Percentiles rank a stretch among this genome's conserved stretches.
Evolutionary conservation across 2,797 vertebrate genomes (phyloP).

Genomic region (Cottoperca gobio): DNA sequence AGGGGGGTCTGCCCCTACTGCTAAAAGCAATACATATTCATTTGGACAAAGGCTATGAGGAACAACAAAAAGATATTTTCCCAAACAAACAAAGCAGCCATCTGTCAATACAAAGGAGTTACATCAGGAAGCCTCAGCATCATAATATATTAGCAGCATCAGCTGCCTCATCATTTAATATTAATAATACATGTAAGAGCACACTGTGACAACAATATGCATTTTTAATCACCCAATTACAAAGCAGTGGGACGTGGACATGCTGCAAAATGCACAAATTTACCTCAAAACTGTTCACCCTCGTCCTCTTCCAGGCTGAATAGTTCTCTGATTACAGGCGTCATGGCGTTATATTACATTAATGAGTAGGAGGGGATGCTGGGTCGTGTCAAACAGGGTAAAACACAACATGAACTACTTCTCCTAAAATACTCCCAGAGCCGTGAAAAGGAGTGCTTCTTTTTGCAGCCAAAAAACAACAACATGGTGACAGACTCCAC

Average conservation of each 20-base stretch:
- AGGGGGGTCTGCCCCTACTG: constrained; percentile 22
- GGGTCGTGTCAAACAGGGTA: constrained; percentile 22
- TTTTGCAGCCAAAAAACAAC: background rate
- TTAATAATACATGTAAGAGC: constrained; percentile 77
- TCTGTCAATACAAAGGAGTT: constrained; percentile 62
- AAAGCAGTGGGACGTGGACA: constrained; percentile 49
- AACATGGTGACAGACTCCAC: background rate
- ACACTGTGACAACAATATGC: constrained; percentile 73
- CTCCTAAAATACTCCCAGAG: constrained; percentile 30
- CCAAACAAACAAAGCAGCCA: constrained; percentile 54
- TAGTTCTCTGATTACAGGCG: constrained; percentile 47
- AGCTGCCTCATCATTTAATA: constrained; percentile 68
- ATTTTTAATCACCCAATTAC: constrained; percentile 78
- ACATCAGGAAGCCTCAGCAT: constrained; percentile 36
- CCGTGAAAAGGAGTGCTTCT: background rate
- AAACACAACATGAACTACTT: constrained; percentile 39
- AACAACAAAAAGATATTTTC: constrained; percentile 28
- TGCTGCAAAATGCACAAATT: constrained; percentile 56
- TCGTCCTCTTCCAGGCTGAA: constrained; percentile 35
- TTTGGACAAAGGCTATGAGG: constrained; percentile 51
- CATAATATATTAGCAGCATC: constrained; percentile 60
- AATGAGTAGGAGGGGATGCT: constrained; percentile 15
- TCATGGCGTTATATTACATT: constrained; percentile 17
- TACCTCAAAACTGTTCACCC: constrained; percentile 54
- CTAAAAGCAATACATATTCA: constrained; percentile 65